A percentile compares a stretch with the other conserved stretches of the same genome.
Conservation (phyloP, 2,797 vertebrate species). For the Siniperca scherzeri region DNA sequence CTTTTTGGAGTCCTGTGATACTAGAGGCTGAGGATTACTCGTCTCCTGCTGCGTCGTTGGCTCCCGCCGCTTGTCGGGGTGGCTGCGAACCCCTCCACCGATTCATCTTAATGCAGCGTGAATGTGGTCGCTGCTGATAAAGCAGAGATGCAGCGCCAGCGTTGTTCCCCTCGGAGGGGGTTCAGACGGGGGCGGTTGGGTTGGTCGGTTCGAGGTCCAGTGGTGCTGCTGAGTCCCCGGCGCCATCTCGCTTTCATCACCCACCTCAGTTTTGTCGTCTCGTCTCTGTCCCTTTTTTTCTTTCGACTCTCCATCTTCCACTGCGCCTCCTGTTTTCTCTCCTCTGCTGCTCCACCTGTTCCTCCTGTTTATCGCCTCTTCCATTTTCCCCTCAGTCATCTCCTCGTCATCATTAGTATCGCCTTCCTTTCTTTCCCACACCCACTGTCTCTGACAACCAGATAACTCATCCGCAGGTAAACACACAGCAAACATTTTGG, state of each 20-base stretch:
- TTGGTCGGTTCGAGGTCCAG: background rate
- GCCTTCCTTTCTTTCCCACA: background rate
- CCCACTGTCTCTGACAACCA: background rate
- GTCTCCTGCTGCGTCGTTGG: slow-evolving; percentile 44
- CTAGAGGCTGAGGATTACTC: slow-evolving; percentile 59
- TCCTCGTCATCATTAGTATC: background rate
- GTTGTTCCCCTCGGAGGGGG: slow-evolving; percentile 19
- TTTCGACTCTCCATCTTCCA: background rate
- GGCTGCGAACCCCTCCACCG: slow-evolving; percentile 17
- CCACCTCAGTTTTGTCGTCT: slow-evolving; percentile 7
- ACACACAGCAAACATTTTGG: background rate
- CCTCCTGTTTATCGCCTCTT: background rate
- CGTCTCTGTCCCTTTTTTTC: background rate
- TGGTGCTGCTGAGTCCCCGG: background rate
- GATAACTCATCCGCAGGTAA: background rate
- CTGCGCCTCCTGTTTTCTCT: background rate
- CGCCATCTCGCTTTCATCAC: background rate
- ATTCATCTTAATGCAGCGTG: slow-evolving; percentile 47
- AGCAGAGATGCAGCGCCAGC: slow-evolving; percentile 23
- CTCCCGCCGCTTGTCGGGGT: slow-evolving; percentile 23
- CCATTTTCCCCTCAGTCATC: background rate
- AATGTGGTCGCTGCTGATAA: slow-evolving; percentile 71
- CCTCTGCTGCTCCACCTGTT: background rate
- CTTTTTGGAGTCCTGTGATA: slow-evolving; percentile 37
- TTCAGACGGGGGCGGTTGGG: background rate